Percentiles rank a stretch among this genome's conserved stretches.
Conservation (phyloP, 2,888 invertebrate species). For the Falcaria lacertinaria region DNA sequence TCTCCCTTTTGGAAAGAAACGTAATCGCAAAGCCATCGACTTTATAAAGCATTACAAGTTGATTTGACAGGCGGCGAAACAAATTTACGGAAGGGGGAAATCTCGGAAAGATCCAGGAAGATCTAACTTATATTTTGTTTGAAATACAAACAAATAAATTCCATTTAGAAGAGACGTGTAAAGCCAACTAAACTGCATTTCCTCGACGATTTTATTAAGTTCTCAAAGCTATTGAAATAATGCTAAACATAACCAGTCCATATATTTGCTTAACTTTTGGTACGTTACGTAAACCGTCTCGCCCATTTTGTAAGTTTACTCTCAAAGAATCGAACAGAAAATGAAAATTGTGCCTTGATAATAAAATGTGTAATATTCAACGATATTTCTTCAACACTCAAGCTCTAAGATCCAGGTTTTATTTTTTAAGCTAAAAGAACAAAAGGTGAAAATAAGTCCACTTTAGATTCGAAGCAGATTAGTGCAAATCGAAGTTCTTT, state of each 20-base stretch:
- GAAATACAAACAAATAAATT: not conserved
- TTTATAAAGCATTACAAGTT: not conserved
- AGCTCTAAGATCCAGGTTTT: no score
- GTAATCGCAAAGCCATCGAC: not conserved
- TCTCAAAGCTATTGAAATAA: not conserved
- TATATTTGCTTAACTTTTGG: no score
- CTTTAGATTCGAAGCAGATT: conserved; percentile 12
- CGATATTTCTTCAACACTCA: no score
- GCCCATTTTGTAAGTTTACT: no score
- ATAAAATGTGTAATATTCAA: no score
- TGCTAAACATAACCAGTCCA: no score
- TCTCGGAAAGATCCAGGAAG: not conserved
- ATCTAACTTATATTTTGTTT: not conserved
- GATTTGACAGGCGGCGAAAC: not conserved
- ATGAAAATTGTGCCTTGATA: no score
- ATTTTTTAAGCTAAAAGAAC: conserved; percentile 1
- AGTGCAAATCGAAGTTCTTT: conserved; percentile 45
- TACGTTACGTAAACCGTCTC: no score
- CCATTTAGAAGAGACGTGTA: not conserved
- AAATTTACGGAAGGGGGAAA: not conserved
- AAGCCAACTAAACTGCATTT: not conserved
- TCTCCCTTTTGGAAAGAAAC: not conserved
- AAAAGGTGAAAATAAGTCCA: conserved; percentile 23
- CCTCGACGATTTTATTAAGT: not conserved
- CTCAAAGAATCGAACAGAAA: no score